A percentile compares a stretch with the other conserved stretches of the same genome.
Evolutionary conservation across 2,888 invertebrate genomes (phyloP).

Genomic region (Operophtera brumata): DNA sequence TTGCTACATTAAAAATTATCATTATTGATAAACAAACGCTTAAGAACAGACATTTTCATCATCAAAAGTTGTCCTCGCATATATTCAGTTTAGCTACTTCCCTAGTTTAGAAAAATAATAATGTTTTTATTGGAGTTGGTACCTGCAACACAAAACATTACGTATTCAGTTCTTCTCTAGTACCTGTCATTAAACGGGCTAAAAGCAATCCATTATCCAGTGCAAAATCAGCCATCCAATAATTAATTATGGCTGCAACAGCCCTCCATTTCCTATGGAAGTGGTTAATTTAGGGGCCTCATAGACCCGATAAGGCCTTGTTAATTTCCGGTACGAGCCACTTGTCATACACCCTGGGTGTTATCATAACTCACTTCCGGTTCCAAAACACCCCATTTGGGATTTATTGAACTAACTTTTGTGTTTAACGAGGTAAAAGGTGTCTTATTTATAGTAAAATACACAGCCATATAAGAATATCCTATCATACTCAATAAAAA

Average conservation of each 20-base stretch:
- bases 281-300: slow-evolving; percentile 29
- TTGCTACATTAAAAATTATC: too few relatives aligned
- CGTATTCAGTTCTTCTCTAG: slow-evolving; percentile 3
- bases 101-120: too few relatives aligned
- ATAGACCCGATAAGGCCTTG: slow-evolving; percentile 52
- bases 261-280: slow-evolving; percentile 32
- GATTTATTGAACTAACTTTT: slow-evolving; percentile 3
- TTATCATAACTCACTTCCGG: slow-evolving; percentile 33
- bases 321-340: slow-evolving; percentile 62
- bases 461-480: not conserved
- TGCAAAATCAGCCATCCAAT: slow-evolving; percentile 22
- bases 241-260: slow-evolving; percentile 29
- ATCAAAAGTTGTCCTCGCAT: too few relatives aligned
- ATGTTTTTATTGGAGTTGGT: too few relatives aligned
- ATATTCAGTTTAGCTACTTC: too few relatives aligned
- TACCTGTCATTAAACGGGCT: slow-evolving; percentile 5
- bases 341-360: slow-evolving; percentile 44
- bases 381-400: slow-evolving; percentile 10
- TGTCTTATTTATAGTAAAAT: not conserved
- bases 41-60: too few relatives aligned
- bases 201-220: slow-evolving; percentile 13
- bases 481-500: not conserved
- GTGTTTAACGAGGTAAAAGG: not conserved
- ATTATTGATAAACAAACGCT: too few relatives aligned
- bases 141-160: not conserved